Evolutionary conservation across 2,888 invertebrate genomes (phyloP), one percentile per base, ranked within the genome.

Genomic region (Torymus tubicola): DNA sequence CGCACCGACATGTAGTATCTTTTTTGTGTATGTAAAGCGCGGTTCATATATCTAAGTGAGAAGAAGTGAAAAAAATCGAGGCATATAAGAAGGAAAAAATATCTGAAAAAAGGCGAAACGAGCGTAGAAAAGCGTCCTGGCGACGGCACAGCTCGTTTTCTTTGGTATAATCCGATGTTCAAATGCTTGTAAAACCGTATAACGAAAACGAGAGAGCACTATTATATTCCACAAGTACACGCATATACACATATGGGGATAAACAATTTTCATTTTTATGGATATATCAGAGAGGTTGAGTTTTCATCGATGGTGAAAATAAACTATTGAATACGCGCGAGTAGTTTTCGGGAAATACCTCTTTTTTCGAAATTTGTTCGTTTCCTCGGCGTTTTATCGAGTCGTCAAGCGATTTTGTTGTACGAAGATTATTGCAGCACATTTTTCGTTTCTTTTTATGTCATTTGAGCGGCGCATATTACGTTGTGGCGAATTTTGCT

Each of bases 321-420:
- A 87, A 87, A 87, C 86, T 87, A 87, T 87, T 88, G 85, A 85
- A 82, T 84, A 84, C 68, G 71, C 63, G 72, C 67, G 58, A 63
- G 50, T n/a, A 31, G 21, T 42, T 42, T 42, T 52, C 53, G 18
- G 16, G 16, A 18, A 55, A 64, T 52, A 10, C 31, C 42, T 63
- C 55, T 31, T 57, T 58, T 63, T 63, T 64, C 12, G 31, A 18
- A 78, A 71, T 60, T 71, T 24, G 12, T n/a, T 52, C 4, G 31
- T 14, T 24, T 42, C 42, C 16, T 42, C n/a, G 31, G 58, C 69
- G 58, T 69, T 69, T 63, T 16, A 55, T 69, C 11, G 3, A 61
- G 10, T 57, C 21, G 24, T 71, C 61, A 16, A 42, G 0, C 64
- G 57, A 42, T 64, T 71, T 70, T 64, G 18, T 70, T 50, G 5